Conservation (phyloP, 2,888 invertebrate genomes). For the Drosophila kokeensis region DNA sequence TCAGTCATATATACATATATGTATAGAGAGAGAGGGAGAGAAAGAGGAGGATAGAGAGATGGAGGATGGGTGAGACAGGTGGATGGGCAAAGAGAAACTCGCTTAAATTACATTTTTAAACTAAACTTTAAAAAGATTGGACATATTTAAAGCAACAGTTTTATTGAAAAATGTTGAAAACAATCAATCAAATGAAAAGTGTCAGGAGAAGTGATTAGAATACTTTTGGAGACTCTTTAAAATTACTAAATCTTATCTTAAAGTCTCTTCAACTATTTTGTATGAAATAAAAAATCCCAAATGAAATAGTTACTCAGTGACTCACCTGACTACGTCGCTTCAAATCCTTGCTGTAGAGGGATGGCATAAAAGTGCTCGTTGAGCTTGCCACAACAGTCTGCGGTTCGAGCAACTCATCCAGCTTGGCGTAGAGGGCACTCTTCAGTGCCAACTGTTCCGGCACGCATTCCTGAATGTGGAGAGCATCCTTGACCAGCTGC, state of each 20-base stretch:
- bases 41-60: background rate
- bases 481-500: conserved; percentile 90
- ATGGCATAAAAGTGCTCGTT: conserved; percentile 96
- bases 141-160: too few relatives aligned
- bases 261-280: background rate
- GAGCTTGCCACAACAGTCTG: conserved; percentile 95
- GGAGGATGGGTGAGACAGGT: background rate
- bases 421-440: conserved; percentile 90
- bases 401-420: conserved; percentile 91
- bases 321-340: conserved; percentile 88
- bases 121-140: too few relatives aligned
- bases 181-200: background rate
- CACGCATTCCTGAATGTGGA: conserved; percentile 96
- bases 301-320: background rate
- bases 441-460: conserved; percentile 95
- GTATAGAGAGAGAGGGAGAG: background rate
- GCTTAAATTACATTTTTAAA: background rate
- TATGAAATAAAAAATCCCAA: too few relatives aligned
- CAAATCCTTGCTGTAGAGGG: conserved; percentile 92
- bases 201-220: accelerated
- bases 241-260: background rate
- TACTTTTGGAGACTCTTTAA: background rate
- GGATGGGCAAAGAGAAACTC: background rate
- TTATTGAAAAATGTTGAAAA: too few relatives aligned
- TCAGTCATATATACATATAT: background rate